phyloP scores from a whole-genome alignment of 2,888 invertebrate species.

The Ditula angustiorana region DNA sequence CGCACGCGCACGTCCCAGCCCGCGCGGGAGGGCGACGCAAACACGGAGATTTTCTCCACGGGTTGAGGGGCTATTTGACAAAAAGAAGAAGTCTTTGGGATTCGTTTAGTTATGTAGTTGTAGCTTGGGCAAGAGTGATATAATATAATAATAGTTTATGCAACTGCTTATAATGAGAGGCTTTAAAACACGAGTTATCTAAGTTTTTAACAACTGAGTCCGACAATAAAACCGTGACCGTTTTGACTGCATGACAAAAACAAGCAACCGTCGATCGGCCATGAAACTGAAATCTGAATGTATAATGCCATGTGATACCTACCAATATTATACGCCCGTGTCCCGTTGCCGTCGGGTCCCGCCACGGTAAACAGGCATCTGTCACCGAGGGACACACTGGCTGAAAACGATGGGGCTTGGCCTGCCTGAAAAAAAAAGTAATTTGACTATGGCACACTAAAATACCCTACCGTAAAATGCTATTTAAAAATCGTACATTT shows the following conservation, averaged over 20 bases:
- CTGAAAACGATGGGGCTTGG: background rate
- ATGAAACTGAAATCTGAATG: constrained; percentile 7
- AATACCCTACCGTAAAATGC: background rate
- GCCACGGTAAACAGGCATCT: background rate
- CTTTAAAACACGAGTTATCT: no score
- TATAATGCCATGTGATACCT: background rate
- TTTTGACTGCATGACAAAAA: background rate
- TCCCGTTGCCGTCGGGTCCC: background rate
- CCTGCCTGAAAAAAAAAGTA: background rate
- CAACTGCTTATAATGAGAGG: no score
- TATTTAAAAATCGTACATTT: no score
- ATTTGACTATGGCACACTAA: background rate
- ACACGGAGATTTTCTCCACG: constrained; percentile 49
- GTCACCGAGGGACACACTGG: background rate
- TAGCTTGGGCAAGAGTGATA: background rate
- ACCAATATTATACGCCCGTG: background rate
- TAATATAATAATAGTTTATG: no score
- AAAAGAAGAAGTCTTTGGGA: background rate
- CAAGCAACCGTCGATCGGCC: background rate
- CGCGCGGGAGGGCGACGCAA: constrained; percentile 37
- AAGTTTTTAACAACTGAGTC: background rate
- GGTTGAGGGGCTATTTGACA: constrained; percentile 49
- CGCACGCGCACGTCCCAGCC: constrained; percentile 59
- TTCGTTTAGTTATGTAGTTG: no score
- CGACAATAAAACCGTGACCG: background rate